Evolutionary conservation across 2,797 vertebrate species (phyloP).

Genomic region (Bovichtus diacanthus): DNA sequence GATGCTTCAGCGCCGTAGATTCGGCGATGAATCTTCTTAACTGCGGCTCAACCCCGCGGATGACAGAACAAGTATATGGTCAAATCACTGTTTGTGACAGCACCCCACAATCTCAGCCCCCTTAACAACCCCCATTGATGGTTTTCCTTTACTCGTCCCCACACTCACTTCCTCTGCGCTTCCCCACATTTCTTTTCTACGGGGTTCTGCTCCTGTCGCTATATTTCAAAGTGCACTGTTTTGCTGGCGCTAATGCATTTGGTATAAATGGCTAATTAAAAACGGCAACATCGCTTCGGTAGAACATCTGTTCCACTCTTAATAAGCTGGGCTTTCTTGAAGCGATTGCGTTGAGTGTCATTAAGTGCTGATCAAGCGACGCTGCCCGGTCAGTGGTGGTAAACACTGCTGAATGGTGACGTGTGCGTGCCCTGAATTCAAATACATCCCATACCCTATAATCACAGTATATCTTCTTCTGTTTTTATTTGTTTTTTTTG

Average conservation of each 20-base stretch:
- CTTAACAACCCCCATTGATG: slow-evolving; percentile 57
- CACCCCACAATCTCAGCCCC: slow-evolving; percentile 57
- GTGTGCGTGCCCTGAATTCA: slow-evolving; percentile 48
- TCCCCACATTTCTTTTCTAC: slow-evolving; percentile 6
- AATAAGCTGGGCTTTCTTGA: slow-evolving; percentile 78
- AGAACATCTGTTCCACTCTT: slow-evolving; percentile 84
- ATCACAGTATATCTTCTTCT: neutral
- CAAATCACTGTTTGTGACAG: slow-evolving; percentile 71
- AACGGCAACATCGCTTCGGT: slow-evolving; percentile 78
- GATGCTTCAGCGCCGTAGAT: slow-evolving; percentile 61
- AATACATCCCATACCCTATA: slow-evolving; percentile 18
- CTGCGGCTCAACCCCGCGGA: slow-evolving; percentile 49
- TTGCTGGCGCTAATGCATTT: slow-evolving; percentile 71
- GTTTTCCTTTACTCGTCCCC: slow-evolving; percentile 39
- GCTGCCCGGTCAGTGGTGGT: slow-evolving; percentile 71
- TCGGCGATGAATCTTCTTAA: slow-evolving; percentile 65
- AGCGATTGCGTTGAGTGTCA: slow-evolving; percentile 80
- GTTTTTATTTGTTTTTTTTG: accelerated
- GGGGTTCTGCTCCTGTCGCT: slow-evolving; percentile 29
- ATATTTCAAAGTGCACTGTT: slow-evolving; percentile 67
- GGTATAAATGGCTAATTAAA: slow-evolving; percentile 83
- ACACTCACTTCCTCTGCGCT: neutral
- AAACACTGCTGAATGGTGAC: slow-evolving; percentile 61
- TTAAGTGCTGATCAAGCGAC: slow-evolving; percentile 81
- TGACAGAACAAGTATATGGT: slow-evolving; percentile 65